Evolutionary conservation across 92 coral and sea anemone species (phyloP).

Genomic region (Siderastrea siderea): DNA sequence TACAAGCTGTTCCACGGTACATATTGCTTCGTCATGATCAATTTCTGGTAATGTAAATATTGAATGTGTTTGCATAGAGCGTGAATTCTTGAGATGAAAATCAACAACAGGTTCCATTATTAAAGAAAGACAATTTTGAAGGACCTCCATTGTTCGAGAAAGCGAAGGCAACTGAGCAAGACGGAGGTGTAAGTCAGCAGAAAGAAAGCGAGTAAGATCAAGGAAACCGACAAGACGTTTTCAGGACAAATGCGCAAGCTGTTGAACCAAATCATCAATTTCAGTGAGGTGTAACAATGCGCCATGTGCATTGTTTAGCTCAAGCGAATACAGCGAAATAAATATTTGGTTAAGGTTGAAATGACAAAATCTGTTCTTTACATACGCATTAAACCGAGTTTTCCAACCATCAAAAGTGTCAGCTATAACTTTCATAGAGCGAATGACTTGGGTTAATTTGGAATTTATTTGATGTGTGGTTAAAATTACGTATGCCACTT

Average conservation of each 20-base stretch:
- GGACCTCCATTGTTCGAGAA: too few species aligned
- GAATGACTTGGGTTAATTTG: neutral
- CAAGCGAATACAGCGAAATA: constrained; percentile 37
- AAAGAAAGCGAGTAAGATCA: too few species aligned
- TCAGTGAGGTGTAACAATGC: constrained; percentile 45
- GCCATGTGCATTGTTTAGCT: constrained; percentile 26
- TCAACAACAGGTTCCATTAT: too few species aligned
- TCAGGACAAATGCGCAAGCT: neutral
- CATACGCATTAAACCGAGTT: neutral
- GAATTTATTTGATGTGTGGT: too few species aligned
- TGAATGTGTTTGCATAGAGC: constrained; percentile 23
- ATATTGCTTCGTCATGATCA: neutral
- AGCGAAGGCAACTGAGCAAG: too few species aligned
- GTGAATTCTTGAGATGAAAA: too few species aligned
- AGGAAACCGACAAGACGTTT: too few species aligned
- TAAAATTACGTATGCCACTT: neutral
- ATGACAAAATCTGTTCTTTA: constrained; percentile 28
- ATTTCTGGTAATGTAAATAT: constrained; percentile 23
- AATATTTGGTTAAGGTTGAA: constrained; percentile 11
- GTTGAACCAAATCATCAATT: constrained; percentile 48
- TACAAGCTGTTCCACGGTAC: neutral
- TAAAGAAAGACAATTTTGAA: too few species aligned
- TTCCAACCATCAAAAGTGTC: constrained; percentile 11
- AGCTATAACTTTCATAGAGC: neutral
- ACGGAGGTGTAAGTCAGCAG: too few species aligned